phyloP scores from a whole-genome alignment of 2,888 invertebrate genomes.

The Neoscelio sp. region DNA sequence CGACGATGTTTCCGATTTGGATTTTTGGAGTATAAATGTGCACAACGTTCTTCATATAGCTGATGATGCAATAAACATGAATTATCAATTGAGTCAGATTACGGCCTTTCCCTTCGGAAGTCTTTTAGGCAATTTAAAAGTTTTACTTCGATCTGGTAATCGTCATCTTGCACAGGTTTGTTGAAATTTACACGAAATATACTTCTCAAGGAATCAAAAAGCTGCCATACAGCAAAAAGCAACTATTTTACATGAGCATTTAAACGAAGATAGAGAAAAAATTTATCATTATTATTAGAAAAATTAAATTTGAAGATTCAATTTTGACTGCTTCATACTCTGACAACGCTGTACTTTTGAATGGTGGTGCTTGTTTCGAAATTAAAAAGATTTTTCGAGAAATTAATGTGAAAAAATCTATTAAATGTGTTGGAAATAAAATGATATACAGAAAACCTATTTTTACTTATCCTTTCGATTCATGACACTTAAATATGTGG shows the following conservation, averaged over 20 bases:
- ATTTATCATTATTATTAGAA: too few species aligned
- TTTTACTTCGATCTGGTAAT: conserved; percentile 42
- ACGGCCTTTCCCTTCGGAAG: conserved; percentile 59
- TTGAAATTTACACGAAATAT: conserved; percentile 34
- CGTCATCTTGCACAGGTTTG: conserved; percentile 55
- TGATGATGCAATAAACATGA: conserved; percentile 55
- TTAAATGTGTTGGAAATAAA: too few species aligned
- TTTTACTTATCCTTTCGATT: too few species aligned
- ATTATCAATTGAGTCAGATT: conserved; percentile 15
- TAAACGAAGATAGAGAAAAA: too few species aligned
- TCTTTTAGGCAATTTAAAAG: conserved; percentile 56
- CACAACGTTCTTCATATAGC: conserved; percentile 69
- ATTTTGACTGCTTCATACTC: too few species aligned
- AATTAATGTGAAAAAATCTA: too few species aligned
- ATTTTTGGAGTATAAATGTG: conserved; percentile 70
- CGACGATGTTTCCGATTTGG: conserved; percentile 70
- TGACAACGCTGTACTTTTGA: too few species aligned
- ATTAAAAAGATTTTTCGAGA: too few species aligned
- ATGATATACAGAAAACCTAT: too few species aligned
- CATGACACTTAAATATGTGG: too few species aligned
- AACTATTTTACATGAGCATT: not conserved
- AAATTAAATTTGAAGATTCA: too few species aligned
- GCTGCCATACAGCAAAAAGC: not conserved
- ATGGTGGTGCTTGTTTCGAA: too few species aligned
- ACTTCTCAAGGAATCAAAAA: not conserved